These are phyloP conservation scores for Clavelina lepadiformis DNA, from an alignment of 23 tunicate genomes.

Conservation along the genomic window DNA sequence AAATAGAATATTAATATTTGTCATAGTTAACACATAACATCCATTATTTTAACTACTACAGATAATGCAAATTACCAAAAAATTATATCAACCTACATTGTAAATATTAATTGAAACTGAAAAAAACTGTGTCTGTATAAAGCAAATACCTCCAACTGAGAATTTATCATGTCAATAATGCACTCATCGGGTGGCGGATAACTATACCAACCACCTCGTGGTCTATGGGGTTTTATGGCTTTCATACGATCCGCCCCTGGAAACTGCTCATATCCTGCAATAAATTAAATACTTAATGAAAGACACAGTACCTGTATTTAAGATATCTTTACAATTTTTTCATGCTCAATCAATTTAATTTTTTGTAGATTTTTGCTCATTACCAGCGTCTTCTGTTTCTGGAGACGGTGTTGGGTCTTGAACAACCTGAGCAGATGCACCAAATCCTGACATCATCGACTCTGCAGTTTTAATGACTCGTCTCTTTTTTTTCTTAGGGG, in stretches of 20 bases:
- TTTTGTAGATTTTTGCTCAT: too few relatives aligned
- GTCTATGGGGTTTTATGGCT: conserved; percentile 42
- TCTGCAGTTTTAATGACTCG: conserved; percentile 54
- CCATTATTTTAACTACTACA: too few relatives aligned
- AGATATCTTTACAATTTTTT: too few relatives aligned
- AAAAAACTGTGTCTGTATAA: too few relatives aligned
- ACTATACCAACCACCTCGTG: conserved; percentile 86
- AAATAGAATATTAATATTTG: too few relatives aligned
- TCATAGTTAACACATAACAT: too few relatives aligned
- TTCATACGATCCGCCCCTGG: conserved; percentile 77
- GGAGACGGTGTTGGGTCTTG: conserved; percentile 51
- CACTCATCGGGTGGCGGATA: conserved; percentile 86
- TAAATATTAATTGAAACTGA: too few relatives aligned
- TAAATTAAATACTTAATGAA: too few relatives aligned
- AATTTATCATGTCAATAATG: conserved; percentile 82
- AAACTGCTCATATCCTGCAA: conserved; percentile 48
- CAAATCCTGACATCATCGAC: conserved; percentile 75
- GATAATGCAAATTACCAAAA: too few relatives aligned
- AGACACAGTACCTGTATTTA: too few relatives aligned
- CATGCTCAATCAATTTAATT: too few relatives aligned
- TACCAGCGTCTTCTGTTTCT: conserved; percentile 59
- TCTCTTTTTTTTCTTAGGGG: conserved; percentile 65
- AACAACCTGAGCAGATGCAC: conserved; percentile 51
- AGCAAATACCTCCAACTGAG: conserved; percentile 76
- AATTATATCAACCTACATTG: too few relatives aligned